Evolutionary conservation across 2,797 vertebrate species (phyloP).

Genomic region (Chlorospingus semifuscus): DNA sequence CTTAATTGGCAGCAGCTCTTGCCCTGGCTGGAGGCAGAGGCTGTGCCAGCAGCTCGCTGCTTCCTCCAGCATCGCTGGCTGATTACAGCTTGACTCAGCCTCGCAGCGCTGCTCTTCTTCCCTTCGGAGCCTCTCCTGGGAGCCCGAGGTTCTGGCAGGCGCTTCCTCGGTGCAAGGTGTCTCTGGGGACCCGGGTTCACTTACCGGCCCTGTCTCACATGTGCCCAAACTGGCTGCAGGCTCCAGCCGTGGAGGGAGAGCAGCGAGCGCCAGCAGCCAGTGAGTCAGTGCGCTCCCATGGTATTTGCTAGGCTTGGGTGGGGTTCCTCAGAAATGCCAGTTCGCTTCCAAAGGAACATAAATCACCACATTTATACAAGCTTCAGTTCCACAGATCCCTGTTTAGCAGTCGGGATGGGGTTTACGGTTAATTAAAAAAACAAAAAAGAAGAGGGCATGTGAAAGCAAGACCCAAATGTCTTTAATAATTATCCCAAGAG

Average conservation of each 20-base stretch:
- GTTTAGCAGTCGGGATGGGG: background rate
- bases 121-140: constrained; percentile 27
- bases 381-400: background rate
- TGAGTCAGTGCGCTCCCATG: background rate
- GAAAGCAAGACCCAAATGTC: constrained; percentile 19
- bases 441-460: background rate
- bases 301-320: constrained; percentile 27
- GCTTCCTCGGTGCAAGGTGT: background rate
- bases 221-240: background rate
- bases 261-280: background rate
- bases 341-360: constrained; percentile 2
- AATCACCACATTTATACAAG: background rate
- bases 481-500: constrained; percentile 1
- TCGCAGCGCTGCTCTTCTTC: constrained; percentile 28
- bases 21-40: background rate
- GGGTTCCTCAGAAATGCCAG: constrained; percentile 40
- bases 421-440: background rate
- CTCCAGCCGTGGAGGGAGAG: background rate
- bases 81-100: constrained; percentile 52
- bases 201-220: background rate
- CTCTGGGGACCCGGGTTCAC: background rate
- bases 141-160: constrained; percentile 16
- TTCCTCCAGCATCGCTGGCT: background rate
- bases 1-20: background rate
- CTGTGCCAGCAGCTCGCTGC: background rate